Conservation (phyloP, 2,113 vertebrate species). For the Rafetus swinhoei region DNA sequence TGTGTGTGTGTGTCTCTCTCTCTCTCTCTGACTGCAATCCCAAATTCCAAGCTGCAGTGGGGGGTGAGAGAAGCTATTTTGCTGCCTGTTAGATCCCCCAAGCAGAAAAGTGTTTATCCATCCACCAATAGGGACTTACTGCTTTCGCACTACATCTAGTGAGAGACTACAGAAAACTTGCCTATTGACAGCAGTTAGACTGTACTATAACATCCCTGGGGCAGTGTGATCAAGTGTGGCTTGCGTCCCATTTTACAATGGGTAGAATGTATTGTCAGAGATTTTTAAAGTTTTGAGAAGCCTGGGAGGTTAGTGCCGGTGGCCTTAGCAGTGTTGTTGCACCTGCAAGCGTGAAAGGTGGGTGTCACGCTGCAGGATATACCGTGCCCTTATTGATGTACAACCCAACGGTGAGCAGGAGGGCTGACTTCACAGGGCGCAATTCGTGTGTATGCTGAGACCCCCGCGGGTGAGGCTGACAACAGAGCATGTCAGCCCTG, state of each 20-base stretch:
- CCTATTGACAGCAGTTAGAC: fast-evolving
- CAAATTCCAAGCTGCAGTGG: neutral
- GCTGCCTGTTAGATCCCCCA: fast-evolving
- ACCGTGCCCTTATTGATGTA: neutral
- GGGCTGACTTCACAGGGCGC: neutral
- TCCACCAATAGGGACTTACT: fast-evolving
- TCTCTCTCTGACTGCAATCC: too few species aligned
- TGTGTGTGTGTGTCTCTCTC: neutral
- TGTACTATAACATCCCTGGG: neutral
- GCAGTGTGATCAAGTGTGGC: neutral
- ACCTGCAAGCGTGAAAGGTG: neutral
- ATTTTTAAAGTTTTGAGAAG: neutral
- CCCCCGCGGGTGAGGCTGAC: neutral
- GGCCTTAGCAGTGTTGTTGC: neutral
- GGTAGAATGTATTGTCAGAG: neutral
- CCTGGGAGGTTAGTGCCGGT: neutral
- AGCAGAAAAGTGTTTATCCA: neutral
- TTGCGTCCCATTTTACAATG: neutral
- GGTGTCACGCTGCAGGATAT: neutral
- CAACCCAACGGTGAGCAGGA: neutral
- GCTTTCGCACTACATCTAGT: neutral
- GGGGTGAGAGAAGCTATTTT: fast-evolving
- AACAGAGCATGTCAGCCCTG: too few species aligned
- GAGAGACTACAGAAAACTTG: fast-evolving
- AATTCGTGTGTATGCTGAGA: neutral